A percentile compares a stretch with the other conserved stretches of the same genome.
Conservation (phyloP, 1,140 invertebrate species). For the Acromyrmex heyeri region DNA sequence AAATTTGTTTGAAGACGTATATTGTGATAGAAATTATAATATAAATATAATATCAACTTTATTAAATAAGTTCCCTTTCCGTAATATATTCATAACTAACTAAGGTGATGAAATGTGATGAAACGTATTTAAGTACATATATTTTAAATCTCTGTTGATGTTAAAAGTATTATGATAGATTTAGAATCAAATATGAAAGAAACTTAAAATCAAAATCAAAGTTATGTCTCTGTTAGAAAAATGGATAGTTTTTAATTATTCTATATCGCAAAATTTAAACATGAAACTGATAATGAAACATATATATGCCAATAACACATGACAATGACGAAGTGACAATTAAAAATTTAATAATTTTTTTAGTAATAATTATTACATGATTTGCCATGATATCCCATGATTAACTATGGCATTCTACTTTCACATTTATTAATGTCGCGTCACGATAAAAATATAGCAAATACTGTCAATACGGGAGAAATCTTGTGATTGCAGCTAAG, state of each 20-base stretch:
- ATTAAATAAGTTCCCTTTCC: not conserved
- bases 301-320: not conserved
- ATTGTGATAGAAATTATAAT: not conserved
- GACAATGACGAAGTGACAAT: not conserved
- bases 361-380: not conserved
- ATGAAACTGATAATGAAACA: not conserved
- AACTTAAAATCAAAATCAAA: not conserved
- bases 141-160: not conserved
- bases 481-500: constrained; percentile 35
- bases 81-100: not conserved
- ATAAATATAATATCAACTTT: not conserved
- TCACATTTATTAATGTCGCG: constrained; percentile 50
- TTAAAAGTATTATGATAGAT: not conserved
- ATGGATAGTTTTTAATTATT: not conserved
- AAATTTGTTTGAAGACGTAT: not conserved
- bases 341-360: not conserved
- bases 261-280: not conserved
- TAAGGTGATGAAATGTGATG: not conserved
- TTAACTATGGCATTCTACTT: constrained; percentile 33
- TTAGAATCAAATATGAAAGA: not conserved
- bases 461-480: constrained; percentile 44
- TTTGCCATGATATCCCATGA: not conserved
- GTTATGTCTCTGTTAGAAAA: not conserved
- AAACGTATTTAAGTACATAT: not conserved
- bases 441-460: constrained; percentile 27